Evolutionary conservation across 2,797 vertebrate species (phyloP).

Genomic region (Enteromius paludinosus): DNA sequence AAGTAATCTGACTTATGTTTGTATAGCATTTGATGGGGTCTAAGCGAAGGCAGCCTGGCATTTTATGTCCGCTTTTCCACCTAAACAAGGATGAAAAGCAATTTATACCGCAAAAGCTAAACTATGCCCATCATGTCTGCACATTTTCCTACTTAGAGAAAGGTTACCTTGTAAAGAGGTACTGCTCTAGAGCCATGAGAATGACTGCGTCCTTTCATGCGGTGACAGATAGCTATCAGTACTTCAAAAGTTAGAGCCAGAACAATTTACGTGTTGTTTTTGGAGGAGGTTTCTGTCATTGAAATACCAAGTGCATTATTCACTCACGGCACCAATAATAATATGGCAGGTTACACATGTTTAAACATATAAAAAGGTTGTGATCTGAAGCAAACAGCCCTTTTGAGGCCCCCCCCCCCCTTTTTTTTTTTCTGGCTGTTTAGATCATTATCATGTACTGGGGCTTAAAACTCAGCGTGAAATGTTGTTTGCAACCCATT

Average conservation of each 20-base stretch:
- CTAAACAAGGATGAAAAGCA: constrained; percentile 42
- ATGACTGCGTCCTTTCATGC: constrained; percentile 44
- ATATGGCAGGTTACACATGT: constrained; percentile 51
- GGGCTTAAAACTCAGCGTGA: background rate
- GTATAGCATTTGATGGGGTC: constrained; percentile 30
- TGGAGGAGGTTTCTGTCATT: constrained; percentile 53
- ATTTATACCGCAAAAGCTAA: constrained; percentile 21
- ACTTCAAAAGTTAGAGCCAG: constrained; percentile 40
- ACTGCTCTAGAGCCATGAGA: constrained; percentile 11
- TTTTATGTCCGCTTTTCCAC: constrained; percentile 52
- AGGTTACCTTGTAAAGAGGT: constrained; percentile 15
- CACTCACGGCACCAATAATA: constrained; percentile 54
- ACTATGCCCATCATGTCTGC: constrained; percentile 19
- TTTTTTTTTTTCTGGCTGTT: background rate
- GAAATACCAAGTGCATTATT: constrained; percentile 59
- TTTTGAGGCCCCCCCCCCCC: too few species aligned
- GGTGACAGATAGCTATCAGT: constrained; percentile 61
- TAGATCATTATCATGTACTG: background rate
- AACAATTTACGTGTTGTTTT: constrained; percentile 64
- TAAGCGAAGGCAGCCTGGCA: constrained; percentile 37
- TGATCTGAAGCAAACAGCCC: background rate
- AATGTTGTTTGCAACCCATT: background rate
- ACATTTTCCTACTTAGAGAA: constrained; percentile 32
- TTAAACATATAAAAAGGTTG: background rate
- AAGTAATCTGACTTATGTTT: constrained; percentile 36